phyloP scores from a whole-genome alignment of 2,113 vertebrate species.

The Scortum barcoo region DNA sequence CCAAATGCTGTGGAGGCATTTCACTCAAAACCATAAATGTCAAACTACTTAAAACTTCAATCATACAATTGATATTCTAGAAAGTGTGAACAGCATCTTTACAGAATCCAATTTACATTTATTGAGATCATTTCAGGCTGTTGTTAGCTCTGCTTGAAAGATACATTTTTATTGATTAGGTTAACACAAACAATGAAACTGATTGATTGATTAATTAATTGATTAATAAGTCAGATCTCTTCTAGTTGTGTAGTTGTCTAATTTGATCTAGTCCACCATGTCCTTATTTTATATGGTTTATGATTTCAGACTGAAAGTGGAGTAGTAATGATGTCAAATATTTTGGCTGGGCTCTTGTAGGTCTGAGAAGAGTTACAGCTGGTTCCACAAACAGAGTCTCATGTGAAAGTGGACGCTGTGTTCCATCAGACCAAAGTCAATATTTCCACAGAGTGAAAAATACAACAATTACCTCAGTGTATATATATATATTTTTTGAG shows the following conservation, averaged over 20 bases:
- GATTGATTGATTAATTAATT: no score
- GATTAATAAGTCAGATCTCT: neutral
- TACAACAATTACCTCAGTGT: neutral
- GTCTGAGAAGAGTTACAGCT: conserved; percentile 33
- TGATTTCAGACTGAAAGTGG: neutral
- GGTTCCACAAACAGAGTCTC: conserved; percentile 2
- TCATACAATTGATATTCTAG: no score
- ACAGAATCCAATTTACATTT: no score
- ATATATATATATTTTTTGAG: no score
- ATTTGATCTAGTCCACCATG: no score
- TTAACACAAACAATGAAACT: neutral
- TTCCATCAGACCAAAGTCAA: conserved; percentile 9
- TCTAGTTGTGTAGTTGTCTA: no score
- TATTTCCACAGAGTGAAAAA: neutral
- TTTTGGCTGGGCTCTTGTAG: neutral
- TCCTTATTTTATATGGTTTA: neutral
- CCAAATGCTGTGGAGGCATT: no score
- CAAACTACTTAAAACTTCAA: no score
- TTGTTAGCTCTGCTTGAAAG: neutral
- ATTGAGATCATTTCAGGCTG: neutral
- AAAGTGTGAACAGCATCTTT: no score
- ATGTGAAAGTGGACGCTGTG: neutral
- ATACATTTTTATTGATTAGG: neutral
- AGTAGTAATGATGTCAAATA: neutral
- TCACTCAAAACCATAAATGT: no score